Evolutionary conservation across 2,888 invertebrate species (phyloP), one percentile per base, ranked within the genome.

Genomic region (Agapetus fuscipes): DNA sequence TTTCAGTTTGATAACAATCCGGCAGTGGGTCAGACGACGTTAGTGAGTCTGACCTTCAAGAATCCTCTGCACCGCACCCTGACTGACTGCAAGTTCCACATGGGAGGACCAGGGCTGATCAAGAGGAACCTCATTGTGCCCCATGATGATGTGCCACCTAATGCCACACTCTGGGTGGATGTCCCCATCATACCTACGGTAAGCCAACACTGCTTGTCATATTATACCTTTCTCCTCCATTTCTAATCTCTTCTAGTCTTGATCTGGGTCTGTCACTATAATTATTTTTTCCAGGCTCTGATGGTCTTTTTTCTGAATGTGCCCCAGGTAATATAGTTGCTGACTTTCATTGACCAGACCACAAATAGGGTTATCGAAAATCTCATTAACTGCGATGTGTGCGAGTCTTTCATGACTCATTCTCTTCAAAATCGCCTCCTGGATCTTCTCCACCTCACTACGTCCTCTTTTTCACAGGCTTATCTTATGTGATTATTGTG

Each of bases 41-140:
- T 63, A 1, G 70, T 77, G 1, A 64, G 64, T 1, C 62, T 83
- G 11, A 70, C 76, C 2, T 80, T 87, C 54, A 66, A 61, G 31
- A 88, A 88, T 61, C 87, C 87, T 0, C 57, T 87, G 49, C 72
- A 78, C 39, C 66, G 61, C 12, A 49, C 56, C 1, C 61, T 88
- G 31, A 80, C 80, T 0, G 66, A 74, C 6, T 83, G 85, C 55
- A 74, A 74, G 54, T 78, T 85, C 57, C 72, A 76, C 30, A 64
- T 84, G 48, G 80, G 82, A 41, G 83, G 83, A 1, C 74, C 82
- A 0, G 80, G 81, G 2, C 62, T 83, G 7, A 60, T 67, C 0
- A 73, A 74, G 35, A 73, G 78, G 45, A 75, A 76, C 43, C 42
- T 67, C 6, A 64, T 68, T 2, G 53, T 80, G 9, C 56, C 68